Percentiles rank a stretch among this genome's conserved stretches.
Evolutionary conservation across 2,113 vertebrate genomes (phyloP).

Genomic region (human): GRCh38 chr2:133348001-133348500

Average conservation of each 20-base stretch:
- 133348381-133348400: not conserved
- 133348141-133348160: not conserved
- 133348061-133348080: not conserved
- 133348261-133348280: not conserved
- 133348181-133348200: not conserved
- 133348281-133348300: not conserved
- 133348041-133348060: not conserved
- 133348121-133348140: not conserved
- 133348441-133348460: conserved; percentile 10
- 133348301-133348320: not conserved
- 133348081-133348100: not conserved
- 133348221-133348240: not conserved
- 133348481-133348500: not conserved
- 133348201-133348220: not conserved
- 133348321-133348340: not conserved
- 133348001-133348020: not conserved
- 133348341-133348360: not conserved
- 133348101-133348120: not conserved
- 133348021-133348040: not conserved
- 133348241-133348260: not conserved
- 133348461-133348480: not conserved
- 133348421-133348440: not conserved
- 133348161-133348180: not conserved
- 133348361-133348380: not conserved
- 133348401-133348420: not conserved